These are phyloP conservation scores for Sebastes fasciatus DNA, from an alignment of 2,113 vertebrate genomes.

Conservation along the genomic window DNA sequence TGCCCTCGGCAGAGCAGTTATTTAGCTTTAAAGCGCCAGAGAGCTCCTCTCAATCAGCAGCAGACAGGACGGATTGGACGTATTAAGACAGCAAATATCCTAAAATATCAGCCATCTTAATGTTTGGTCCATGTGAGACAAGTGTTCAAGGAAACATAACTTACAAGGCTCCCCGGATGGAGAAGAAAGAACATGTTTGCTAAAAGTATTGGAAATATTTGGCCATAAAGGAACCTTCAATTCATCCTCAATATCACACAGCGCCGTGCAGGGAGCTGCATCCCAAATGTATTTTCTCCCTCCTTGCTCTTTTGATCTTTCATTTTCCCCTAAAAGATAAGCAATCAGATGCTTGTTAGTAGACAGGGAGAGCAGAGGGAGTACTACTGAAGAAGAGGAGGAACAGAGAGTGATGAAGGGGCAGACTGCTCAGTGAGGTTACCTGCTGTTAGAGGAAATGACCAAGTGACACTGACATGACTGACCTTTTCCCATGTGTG, in stretches of 20 bases:
- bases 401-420: neutral
- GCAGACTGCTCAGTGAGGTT: neutral
- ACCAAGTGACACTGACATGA: constrained; percentile 53
- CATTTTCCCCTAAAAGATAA: neutral
- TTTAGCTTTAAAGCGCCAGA: constrained; percentile 63
- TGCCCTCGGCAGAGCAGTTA: constrained; percentile 57
- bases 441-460: constrained; percentile 42
- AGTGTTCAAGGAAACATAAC: constrained; percentile 24
- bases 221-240: neutral
- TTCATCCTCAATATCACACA: constrained; percentile 4
- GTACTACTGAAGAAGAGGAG: no score
- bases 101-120: constrained; percentile 27
- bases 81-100: constrained; percentile 48
- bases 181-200: neutral
- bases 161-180: neutral
- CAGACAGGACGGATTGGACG: constrained; percentile 8
- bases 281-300: neutral
- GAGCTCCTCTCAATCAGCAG: constrained; percentile 59
- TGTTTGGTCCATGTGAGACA: constrained; percentile 6
- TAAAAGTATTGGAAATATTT: neutral
- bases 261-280: neutral
- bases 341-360: neutral
- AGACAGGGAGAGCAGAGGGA: neutral
- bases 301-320: neutral
- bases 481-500: constrained; percentile 58